Evolutionary conservation across 2,113 vertebrate genomes (phyloP).

Genomic region (Melanotaenia duboulayi): DNA sequence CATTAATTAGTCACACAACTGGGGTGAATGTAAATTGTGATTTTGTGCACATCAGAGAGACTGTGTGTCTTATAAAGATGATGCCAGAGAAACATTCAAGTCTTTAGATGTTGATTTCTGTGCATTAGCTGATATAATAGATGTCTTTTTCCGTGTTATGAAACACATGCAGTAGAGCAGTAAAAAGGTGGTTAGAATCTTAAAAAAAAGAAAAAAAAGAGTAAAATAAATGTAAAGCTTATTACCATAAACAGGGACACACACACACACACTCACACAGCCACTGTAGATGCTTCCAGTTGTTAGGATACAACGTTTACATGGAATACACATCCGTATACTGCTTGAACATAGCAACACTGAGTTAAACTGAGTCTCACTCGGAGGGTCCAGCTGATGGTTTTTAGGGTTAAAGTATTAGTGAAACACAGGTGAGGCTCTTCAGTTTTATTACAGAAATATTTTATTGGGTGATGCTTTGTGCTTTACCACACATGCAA

Average conservation of each 20-base stretch:
- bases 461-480: conserved; percentile 43
- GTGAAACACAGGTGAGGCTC: conserved; percentile 15
- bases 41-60: too few species aligned
- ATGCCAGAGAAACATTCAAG: neutral
- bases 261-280: conserved; percentile 43
- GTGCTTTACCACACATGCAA: conserved; percentile 42
- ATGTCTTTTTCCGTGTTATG: neutral
- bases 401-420: conserved; percentile 6
- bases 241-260: conserved; percentile 18
- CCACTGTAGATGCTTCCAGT: conserved; percentile 72
- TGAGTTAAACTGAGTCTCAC: conserved; percentile 4
- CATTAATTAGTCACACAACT: neutral
- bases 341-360: conserved; percentile 41
- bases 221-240: conserved; percentile 7
- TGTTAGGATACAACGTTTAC: conserved; percentile 72
- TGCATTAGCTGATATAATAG: neutral
- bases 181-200: neutral
- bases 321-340: conserved; percentile 50
- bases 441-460: conserved; percentile 52
- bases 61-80: too few species aligned
- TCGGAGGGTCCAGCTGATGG: conserved; percentile 5
- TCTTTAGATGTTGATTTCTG: neutral
- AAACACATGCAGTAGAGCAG: neutral
- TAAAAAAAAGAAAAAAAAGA: neutral
- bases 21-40: neutral